Evolutionary conservation across 2,113 vertebrate species (phyloP).

Genomic region (Sylvia atricapilla): DNA sequence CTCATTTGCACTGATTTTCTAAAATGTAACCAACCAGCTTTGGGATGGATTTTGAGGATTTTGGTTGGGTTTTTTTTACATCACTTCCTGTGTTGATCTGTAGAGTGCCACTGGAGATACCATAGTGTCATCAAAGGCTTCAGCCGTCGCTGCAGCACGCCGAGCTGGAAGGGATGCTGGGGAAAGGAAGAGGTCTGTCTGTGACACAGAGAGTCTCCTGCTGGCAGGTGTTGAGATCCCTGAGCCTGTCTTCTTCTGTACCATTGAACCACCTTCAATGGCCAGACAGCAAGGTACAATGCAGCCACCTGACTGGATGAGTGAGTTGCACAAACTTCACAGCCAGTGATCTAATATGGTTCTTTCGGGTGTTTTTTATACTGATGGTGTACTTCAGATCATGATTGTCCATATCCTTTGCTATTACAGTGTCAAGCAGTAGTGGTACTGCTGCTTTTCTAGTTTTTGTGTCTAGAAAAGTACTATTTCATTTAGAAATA

Average conservation of each 20-base stretch:
- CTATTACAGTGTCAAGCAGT: neutral
- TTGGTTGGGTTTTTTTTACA: neutral
- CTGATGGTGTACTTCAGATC: neutral
- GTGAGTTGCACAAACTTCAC: neutral
- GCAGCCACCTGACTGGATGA: neutral
- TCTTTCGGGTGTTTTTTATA: neutral
- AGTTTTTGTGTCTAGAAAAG: neutral
- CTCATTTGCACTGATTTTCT: neutral
- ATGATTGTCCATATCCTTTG: neutral
- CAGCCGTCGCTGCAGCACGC: conserved; percentile 76
- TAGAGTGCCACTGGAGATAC: conserved; percentile 96
- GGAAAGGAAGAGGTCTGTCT: neutral
- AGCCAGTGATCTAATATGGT: neutral
- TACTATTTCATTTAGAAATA: neutral
- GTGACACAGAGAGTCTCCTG: conserved; percentile 67
- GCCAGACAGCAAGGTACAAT: conserved; percentile 84
- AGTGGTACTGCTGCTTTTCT: neutral
- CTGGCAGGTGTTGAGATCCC: conserved; percentile 92
- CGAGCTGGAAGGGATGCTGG: conserved; percentile 63
- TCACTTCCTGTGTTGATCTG: neutral
- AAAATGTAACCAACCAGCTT: neutral
- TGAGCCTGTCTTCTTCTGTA: conserved; percentile 98
- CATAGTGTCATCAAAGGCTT: conserved; percentile 89
- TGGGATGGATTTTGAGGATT: neutral
- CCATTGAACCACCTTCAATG: conserved; percentile 92